Evolutionary conservation across 2,888 invertebrate species (phyloP), one percentile per base, ranked within the genome.

Genomic region (Heteromyza rotundicornis): DNA sequence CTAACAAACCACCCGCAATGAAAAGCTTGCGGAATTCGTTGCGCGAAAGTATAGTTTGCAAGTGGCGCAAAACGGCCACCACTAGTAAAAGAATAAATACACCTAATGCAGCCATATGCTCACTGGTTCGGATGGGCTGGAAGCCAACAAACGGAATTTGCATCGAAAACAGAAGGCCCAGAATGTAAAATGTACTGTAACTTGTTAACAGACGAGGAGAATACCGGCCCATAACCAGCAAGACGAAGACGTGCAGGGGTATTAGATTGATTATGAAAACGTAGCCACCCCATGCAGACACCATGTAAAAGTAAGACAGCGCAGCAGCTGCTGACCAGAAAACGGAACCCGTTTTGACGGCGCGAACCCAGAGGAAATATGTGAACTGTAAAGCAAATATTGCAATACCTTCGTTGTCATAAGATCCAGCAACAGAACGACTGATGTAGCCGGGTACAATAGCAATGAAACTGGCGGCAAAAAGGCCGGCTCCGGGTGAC

Each of bases 211-310:
- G 85, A 54, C 96, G 87, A 77, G 92, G 91, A 1, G 97, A 97
- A 84, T 91, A 98, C 58, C 98, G 87, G 44, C 98, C 98, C 96
- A 98, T 98, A 51, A 98, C 84, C 50, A 99, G 86, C 44, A 99
- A 85, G 1, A 92, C 91, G 84, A 99, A 97, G 2, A 98, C 98
- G 80, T 99, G 99, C 12, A 99, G 88, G 0, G 99, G 99, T 70
- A 99, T 98, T 78, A 99, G 85, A 85, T 99, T 99, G 80, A 98
- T 99, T 75, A 99, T 99, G 82, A 98, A 99, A 44, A 99, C 98
- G 80, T 99, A 99, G 68, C 99, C 99, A 72, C 99, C 99, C 99
- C 99, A 99, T 69, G 98, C 98, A 65, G 98, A 98, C 1, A 98
- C 99, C 99, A 99, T 99, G 84, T 99, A 99, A 84, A 99, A 98